A percentile compares a stretch with the other conserved stretches of the same genome.
Conservation (phyloP, 2,888 invertebrate species). For the Agrilus biguttatus region DNA sequence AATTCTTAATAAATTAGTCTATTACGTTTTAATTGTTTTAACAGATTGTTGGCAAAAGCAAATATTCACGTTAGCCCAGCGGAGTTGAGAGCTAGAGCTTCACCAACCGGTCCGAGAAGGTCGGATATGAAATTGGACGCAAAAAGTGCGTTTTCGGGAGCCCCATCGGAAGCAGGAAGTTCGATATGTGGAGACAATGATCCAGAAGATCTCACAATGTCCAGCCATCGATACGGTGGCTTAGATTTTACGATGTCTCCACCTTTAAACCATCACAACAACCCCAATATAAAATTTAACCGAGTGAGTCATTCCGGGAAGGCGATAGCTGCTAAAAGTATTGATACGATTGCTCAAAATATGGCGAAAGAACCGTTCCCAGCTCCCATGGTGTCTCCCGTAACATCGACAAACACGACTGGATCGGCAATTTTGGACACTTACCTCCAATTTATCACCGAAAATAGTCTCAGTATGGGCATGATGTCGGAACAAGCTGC, state of each 20-base stretch:
- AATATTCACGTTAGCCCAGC: conserved; percentile 78
- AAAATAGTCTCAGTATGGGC: conserved; percentile 59
- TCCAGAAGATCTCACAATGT: conserved; percentile 68
- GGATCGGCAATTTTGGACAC: conserved; percentile 73
- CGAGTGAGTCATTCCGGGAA: conserved; percentile 29
- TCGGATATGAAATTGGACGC: conserved; percentile 67
- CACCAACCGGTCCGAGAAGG: conserved; percentile 68
- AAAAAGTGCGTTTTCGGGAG: conserved; percentile 50
- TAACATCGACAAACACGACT: conserved; percentile 36
- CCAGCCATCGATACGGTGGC: conserved; percentile 36
- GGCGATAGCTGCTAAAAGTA: conserved; percentile 51
- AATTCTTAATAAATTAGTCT: no score
- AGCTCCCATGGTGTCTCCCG: conserved; percentile 37
- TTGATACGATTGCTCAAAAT: conserved; percentile 46
- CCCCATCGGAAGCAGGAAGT: conserved; percentile 53
- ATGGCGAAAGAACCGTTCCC: conserved; percentile 54
- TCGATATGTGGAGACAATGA: conserved; percentile 68
- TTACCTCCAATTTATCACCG: conserved; percentile 76
- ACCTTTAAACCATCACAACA: conserved; percentile 21
- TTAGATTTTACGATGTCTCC: conserved; percentile 37
- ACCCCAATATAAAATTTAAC: conserved; percentile 33
- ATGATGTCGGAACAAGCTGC: conserved; percentile 51
- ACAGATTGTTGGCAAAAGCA: conserved; percentile 68
- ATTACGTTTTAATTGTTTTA: conserved; percentile 10
- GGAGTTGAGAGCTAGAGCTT: conserved; percentile 69